phyloP scores from a whole-genome alignment of 2,797 vertebrate genomes.

The Coluber constrictor region DNA sequence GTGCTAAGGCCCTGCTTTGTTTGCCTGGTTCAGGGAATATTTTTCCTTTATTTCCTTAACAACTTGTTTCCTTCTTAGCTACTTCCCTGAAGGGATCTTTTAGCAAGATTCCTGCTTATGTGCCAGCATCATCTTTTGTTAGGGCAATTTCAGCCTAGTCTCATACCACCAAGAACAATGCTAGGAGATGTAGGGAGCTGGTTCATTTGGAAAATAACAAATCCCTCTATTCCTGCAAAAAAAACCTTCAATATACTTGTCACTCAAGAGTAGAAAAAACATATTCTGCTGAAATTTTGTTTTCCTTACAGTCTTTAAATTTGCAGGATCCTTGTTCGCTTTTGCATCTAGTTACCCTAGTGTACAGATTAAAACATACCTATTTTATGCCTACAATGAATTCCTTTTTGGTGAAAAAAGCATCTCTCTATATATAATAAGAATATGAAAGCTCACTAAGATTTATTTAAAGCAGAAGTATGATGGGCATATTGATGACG shows the following conservation, averaged over 20 bases:
- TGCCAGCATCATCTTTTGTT: background rate
- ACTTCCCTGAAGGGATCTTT: background rate
- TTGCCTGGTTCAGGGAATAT: background rate
- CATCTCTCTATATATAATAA: background rate
- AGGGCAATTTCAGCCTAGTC: background rate
- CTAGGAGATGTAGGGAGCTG: too few species aligned
- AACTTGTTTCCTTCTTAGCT: background rate
- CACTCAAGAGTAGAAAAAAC: background rate
- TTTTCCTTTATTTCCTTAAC: background rate
- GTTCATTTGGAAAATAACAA: background rate
- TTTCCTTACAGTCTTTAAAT: background rate
- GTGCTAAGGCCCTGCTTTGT: background rate
- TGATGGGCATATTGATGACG: background rate
- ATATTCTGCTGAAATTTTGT: background rate
- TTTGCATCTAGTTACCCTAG: background rate
- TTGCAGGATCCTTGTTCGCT: background rate
- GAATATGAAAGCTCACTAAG: background rate
- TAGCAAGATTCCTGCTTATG: background rate
- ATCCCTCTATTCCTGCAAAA: background rate
- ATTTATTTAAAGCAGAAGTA: background rate
- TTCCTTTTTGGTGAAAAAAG: background rate
- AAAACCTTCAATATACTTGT: background rate
- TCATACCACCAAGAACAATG: background rate
- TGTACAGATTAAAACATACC: background rate
- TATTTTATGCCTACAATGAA: background rate